Evolutionary conservation across 2,888 invertebrate species (phyloP), one percentile per base, ranked within the genome.

Genomic region (Acleris holmiana): DNA sequence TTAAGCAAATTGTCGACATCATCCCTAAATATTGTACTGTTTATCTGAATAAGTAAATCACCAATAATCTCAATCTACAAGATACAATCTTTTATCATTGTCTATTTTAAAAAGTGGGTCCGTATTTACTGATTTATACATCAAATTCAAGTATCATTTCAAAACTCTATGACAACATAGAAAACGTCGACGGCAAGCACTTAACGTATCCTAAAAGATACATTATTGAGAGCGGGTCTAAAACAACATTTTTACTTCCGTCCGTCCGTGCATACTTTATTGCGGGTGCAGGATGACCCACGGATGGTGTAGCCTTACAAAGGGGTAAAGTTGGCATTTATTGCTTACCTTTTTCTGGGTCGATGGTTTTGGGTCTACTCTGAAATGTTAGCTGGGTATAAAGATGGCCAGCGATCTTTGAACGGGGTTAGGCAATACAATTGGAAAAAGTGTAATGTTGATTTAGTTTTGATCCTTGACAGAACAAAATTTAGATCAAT

Each of bases 181-280:
- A 47, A 58, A 62, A 74, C 40, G 4, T 50, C 82, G 82, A 71
- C 73, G 77, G 76, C 73, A 76, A 80, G 83, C 88, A 87, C 88
- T 90, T 89, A 90, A 87, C 85, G 73, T 86, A 77, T 83, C 84
- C 84, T 86, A 80, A 84, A 82, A 80, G 83, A 86, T 91, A 91
- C 87, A 90, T 90, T 91, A 91, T 88, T 86, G 86, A 87, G 80
- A 76, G 80, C 79, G 76, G 76, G 80, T 80, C 85, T 87, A 88
- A 90, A 91, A 91, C 88, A 92, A 91, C 91, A 88, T 91, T 91
- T 91, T 91, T 91, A 90, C 89, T 83, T 88, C 83, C 82, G 77
- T 67, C 83, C 80, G 86, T 83, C 85, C 86, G 80, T 84, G 88
- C 85, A 91, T 92, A 89, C 91, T 91, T 91, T 91, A 91, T 91